Evolutionary conservation across 2,113 vertebrate species (phyloP), one percentile per base, ranked within the genome.

Genomic region (Oryzias curvinotus): DNA sequence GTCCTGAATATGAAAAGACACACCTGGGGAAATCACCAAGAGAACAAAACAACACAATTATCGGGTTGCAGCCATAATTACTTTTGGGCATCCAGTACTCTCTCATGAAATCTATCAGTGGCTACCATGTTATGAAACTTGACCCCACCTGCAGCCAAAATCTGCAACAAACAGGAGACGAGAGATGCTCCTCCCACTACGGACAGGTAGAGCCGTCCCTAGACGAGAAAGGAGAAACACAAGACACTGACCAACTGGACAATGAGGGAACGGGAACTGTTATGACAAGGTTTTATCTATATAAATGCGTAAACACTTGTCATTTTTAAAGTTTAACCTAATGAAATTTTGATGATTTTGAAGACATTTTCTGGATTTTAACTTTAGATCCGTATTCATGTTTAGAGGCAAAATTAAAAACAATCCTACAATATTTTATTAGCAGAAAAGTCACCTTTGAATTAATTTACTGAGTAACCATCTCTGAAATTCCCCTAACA

Each of bases 1-100:
- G 91, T 92, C 68, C 70, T 84, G 72, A 23, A 28, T 84, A 88
- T 91, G 88, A 89, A 92, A 92, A 82, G 90, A 86, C 78, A 83
- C 66, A 84, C 88, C 91, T 23, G 56, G 91, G 91, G 91, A 91
- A 92, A 92, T 92, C 85, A 90, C 75, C 67, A 87, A 81, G 69
- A 82, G 80, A 88, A 88, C 85, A 89, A 90, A 88, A 85, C 87
- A 85, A 6, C 28, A 68, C 61, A 84, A 72, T 78, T 87, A 74
- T 73, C 48, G 79, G 73, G 79, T 86, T 73, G 84, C 75, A 51
- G 66, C 73, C 71, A 65, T 92, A 92, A 92, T 92, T 90, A 86
- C 90, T 86, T 88, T 77, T 82, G 91, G 90, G 90, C 86, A 86
- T 85, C 79, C 85, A 51, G 76, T 77, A 63, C 88, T 87, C 91